Conservation (phyloP, 2,888 invertebrate genomes). For the Stenotaenia linearis region DNA sequence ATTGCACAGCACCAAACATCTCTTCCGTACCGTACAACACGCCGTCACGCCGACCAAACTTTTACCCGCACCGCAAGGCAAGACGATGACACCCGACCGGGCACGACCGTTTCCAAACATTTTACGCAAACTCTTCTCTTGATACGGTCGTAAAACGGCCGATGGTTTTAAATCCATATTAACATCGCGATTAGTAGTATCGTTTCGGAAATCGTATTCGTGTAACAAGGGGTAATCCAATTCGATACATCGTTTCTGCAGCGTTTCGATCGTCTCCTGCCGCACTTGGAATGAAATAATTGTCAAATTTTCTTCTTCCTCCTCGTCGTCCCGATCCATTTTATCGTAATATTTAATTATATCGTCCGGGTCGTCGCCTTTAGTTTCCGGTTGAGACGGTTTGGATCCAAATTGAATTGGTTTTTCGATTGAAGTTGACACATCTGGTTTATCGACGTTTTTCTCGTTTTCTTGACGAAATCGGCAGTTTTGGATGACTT, state of each 20-base stretch:
- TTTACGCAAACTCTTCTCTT: conserved; percentile 96
- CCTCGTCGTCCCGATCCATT: conserved; percentile 74
- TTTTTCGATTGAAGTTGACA: too few species aligned
- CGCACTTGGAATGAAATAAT: conserved; percentile 90
- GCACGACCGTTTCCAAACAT: conserved; percentile 99
- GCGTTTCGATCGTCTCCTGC: conserved; percentile 90
- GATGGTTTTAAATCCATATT: conserved; percentile 76
- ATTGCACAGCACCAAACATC: conserved; percentile 91
- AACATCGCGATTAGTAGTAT: conserved; percentile 92
- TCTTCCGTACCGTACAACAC: conserved; percentile 96
- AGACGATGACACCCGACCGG: conserved; percentile 83
- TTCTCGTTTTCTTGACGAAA: too few species aligned
- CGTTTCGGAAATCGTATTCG: conserved; percentile 98
- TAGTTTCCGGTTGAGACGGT: too few species aligned
- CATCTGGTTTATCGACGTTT: too few species aligned
- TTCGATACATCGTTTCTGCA: conserved; percentile 97
- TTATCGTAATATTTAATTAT: conserved; percentile 93
- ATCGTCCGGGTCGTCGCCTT: conserved; percentile 45
- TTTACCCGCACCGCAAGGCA: conserved; percentile 86
- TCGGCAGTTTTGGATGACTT: conserved; percentile 88
- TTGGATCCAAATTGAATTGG: too few species aligned
- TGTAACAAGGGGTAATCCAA: conserved; percentile 93
- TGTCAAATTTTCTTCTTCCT: conserved; percentile 81
- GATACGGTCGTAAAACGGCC: conserved; percentile 91
- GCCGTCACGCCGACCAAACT: conserved; percentile 97